Conservation (phyloP, 23 tunicate species). For the Trididemnum miniatum region DNA sequence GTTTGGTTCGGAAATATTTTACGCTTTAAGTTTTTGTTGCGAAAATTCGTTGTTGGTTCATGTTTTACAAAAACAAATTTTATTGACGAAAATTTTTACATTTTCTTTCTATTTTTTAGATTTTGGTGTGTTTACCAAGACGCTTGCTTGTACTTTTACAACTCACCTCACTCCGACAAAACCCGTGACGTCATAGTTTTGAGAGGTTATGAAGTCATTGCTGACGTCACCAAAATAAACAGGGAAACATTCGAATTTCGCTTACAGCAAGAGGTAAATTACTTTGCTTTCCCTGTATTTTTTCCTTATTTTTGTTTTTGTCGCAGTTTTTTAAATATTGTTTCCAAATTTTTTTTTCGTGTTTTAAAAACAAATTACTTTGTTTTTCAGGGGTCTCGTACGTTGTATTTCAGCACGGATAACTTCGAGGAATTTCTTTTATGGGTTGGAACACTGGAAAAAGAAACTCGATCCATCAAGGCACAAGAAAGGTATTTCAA, state of each 20-base stretch:
- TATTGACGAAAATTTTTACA: neutral
- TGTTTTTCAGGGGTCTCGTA: conserved; percentile 65
- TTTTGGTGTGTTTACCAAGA: conserved; percentile 90
- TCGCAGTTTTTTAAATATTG: too few species aligned
- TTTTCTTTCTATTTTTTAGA: conserved; percentile 34
- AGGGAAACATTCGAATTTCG: conserved; percentile 76
- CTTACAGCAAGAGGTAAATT: conserved; percentile 62
- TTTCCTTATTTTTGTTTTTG: neutral
- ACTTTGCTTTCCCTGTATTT: neutral
- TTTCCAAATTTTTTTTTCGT: too few species aligned
- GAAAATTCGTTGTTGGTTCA: too few species aligned
- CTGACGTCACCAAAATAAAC: conserved; percentile 83
- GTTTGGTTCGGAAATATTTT: too few species aligned
- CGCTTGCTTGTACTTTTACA: conserved; percentile 83
- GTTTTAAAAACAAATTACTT: neutral
- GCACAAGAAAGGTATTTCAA: neutral
- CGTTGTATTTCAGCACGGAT: conserved; percentile 70
- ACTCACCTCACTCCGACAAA: conserved; percentile 74
- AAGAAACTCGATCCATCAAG: conserved; percentile 40
- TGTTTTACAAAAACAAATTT: too few species aligned
- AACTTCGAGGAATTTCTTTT: conserved; percentile 66
- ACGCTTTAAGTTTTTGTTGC: neutral
- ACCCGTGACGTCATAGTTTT: conserved; percentile 69
- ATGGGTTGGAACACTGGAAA: conserved; percentile 89
- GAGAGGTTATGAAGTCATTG: conserved; percentile 87